Percentiles rank a stretch among this genome's conserved stretches.
phyloP scores from a whole-genome alignment of 2,113 vertebrate species.

The Sylvilagus bachmani region DNA sequence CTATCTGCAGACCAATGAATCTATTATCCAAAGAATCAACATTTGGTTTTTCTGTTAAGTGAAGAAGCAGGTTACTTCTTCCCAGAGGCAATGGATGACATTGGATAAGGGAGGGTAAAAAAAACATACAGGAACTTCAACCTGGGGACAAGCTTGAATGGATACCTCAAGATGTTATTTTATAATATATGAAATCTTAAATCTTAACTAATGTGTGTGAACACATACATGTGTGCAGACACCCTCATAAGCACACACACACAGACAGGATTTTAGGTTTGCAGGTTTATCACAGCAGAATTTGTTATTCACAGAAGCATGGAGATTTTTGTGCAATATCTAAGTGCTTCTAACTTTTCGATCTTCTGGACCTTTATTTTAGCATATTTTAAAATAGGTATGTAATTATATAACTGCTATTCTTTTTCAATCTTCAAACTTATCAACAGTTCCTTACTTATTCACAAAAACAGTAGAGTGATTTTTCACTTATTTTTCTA shows the following conservation, averaged over 20 bases:
- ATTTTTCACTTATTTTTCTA: slow-evolving; percentile 53
- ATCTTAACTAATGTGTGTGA: not conserved
- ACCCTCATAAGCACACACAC: not conserved
- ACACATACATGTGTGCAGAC: not conserved
- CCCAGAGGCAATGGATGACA: not conserved
- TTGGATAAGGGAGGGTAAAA: not conserved
- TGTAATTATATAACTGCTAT: not conserved
- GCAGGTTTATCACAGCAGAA: not conserved
- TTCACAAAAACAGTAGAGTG: slow-evolving; percentile 16
- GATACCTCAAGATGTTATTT: slow-evolving; percentile 12
- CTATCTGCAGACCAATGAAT: not conserved
- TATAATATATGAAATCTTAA: not conserved
- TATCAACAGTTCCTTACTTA: not conserved
- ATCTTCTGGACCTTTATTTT: not conserved
- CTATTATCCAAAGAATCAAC: not conserved
- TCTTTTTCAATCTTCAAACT: not conserved
- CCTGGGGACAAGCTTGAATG: slow-evolving; percentile 2
- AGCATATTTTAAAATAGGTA: not conserved
- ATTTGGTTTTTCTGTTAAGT: not conserved
- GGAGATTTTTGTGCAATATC: not conserved
- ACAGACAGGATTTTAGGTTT: not conserved
- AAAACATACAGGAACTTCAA: slow-evolving; percentile 33
- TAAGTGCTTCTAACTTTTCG: slow-evolving; percentile 25
- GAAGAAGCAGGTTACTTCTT: not conserved
- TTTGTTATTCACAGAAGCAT: not conserved